phyloP scores from a whole-genome alignment of 2,888 invertebrate species.

The Sphaeridia pumilis region DNA sequence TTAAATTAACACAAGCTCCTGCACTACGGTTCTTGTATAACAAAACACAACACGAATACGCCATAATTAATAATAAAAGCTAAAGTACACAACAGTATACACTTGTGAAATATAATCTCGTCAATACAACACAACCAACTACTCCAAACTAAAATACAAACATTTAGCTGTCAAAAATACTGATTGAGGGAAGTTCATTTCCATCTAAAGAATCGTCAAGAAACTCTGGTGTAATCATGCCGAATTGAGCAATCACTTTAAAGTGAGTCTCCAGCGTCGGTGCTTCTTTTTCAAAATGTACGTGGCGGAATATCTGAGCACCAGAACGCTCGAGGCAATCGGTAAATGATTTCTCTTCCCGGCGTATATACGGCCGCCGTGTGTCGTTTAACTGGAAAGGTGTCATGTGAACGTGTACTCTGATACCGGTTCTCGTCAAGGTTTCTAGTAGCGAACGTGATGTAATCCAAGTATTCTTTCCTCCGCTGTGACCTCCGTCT shows the following conservation, averaged over 20 bases:
- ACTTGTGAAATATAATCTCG: too few relatives aligned
- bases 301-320: constrained; percentile 51
- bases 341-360: constrained; percentile 67
- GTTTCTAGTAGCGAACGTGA: constrained; percentile 59
- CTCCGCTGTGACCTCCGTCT: constrained; percentile 75
- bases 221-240: constrained; percentile 11
- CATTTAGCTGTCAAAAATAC: constrained; percentile 15
- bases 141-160: too few relatives aligned
- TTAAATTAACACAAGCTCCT: too few relatives aligned
- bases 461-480: constrained; percentile 77
- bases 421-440: constrained; percentile 56
- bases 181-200: constrained; percentile 8
- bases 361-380: constrained; percentile 68
- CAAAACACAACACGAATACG: too few relatives aligned
- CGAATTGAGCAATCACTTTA: constrained; percentile 55
- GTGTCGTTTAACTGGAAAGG: constrained; percentile 80
- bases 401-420: constrained; percentile 67
- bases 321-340: constrained; percentile 53
- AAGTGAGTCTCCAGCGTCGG: constrained; percentile 63
- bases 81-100: too few relatives aligned
- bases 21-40: too few relatives aligned
- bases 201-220: neutral
- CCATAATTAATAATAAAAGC: too few relatives aligned
- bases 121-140: too few relatives aligned
- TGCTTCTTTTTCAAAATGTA: constrained; percentile 51